These are phyloP conservation scores for Siniperca chuatsi DNA, from an alignment of 2,113 vertebrate species.

Conservation along the genomic window DNA sequence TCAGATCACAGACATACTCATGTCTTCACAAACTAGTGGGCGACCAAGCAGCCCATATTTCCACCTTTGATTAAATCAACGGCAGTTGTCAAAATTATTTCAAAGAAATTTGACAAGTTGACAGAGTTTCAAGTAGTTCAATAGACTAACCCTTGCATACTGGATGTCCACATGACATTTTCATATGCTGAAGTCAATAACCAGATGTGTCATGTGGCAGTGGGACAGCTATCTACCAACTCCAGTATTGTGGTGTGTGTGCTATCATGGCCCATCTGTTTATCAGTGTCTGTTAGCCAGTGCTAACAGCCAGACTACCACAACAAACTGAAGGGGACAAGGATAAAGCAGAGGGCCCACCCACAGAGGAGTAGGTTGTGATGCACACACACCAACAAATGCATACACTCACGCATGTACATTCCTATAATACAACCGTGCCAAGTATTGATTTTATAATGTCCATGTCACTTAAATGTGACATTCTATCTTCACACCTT, in stretches of 20 bases:
- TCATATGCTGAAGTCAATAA: not conserved
- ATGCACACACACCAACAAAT: not conserved
- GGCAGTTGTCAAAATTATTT: not conserved
- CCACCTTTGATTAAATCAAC: not conserved
- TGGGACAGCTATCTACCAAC: conserved; percentile 10
- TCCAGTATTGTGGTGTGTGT: conserved; percentile 7
- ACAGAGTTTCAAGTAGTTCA: not conserved
- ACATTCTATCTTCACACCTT: not conserved
- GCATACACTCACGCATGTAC: not conserved
- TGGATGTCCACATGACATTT: not conserved
- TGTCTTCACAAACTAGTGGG: not conserved
- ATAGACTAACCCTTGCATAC: not conserved
- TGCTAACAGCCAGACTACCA: conserved; percentile 33
- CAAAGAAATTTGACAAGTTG: not conserved
- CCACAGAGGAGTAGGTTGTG: not conserved
- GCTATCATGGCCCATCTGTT: conserved; percentile 29
- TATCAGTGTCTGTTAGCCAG: conserved; percentile 37
- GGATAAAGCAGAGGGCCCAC: conserved; percentile 15
- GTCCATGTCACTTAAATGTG: not conserved
- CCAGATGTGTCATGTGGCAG: conserved; percentile 18
- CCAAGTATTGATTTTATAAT: conserved; percentile 1
- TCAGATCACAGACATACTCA: not conserved
- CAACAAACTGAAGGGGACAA: conserved; percentile 50
- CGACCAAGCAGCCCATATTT: not conserved
- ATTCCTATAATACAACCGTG: not conserved